Percentiles rank a stretch among this genome's conserved stretches.
phyloP scores from a whole-genome alignment of 1,140 invertebrate genomes.

The Zaprionus kolodkinae region DNA sequence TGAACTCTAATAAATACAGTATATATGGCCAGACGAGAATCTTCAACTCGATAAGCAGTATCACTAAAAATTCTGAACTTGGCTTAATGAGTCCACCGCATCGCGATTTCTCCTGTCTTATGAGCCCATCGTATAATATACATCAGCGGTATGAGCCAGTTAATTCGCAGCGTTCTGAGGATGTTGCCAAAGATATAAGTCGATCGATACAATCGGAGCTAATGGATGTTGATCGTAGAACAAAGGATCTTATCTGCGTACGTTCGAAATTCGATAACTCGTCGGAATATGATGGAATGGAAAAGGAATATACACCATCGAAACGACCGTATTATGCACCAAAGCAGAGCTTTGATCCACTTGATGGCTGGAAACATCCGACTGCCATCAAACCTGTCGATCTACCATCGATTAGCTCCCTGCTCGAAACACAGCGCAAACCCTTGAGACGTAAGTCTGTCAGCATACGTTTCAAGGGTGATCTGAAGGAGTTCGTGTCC shows the following conservation, averaged over 20 bases:
- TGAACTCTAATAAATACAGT: conserved; percentile 22
- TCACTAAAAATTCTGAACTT: too few species aligned
- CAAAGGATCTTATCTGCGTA: conserved; percentile 38
- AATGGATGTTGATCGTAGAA: conserved; percentile 45
- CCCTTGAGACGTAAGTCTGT: conserved; percentile 19
- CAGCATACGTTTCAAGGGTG: conserved; percentile 18
- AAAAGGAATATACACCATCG: not conserved
- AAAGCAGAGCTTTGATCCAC: conserved; percentile 28
- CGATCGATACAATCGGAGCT: conserved; percentile 57
- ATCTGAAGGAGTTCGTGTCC: not conserved
- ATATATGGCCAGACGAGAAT: conserved; percentile 45
- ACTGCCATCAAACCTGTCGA: not conserved
- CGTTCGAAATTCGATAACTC: not conserved
- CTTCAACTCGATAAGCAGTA: conserved; percentile 32
- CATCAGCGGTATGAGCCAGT: conserved; percentile 35
- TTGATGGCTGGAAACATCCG: conserved; percentile 56
- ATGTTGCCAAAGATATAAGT: conserved; percentile 51
- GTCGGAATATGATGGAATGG: too few species aligned
- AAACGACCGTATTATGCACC: not conserved
- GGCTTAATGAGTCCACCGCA: not conserved
- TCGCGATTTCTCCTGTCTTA: not conserved
- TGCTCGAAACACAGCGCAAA: conserved; percentile 6
- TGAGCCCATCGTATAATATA: not conserved
- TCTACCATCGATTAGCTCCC: not conserved
- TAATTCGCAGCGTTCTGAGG: not conserved